Percentiles rank a stretch among this genome's conserved stretches.
These are phyloP conservation scores for Prolemur simus DNA, from an alignment of 2,113 vertebrate genomes.

Conservation along the genomic window DNA sequence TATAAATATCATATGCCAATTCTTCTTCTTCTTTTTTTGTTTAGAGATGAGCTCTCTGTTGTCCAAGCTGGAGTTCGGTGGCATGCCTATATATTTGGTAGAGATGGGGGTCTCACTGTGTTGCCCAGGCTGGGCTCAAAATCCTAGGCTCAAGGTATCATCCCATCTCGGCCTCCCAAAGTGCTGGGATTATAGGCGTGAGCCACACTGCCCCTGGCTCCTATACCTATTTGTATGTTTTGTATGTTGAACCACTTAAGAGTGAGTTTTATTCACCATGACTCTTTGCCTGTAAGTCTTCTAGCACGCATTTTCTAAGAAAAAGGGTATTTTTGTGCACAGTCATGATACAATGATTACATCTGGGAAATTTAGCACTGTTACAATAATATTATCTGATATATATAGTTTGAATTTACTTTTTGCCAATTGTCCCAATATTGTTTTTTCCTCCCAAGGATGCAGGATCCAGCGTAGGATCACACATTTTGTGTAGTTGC, in stretches of 20 bases:
- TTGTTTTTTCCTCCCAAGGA: not conserved
- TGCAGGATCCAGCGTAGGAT: not conserved
- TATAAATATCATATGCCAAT: not conserved
- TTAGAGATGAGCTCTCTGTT: too few species aligned
- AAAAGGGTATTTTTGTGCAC: not conserved
- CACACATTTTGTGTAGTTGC: not conserved
- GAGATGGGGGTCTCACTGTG: too few species aligned
- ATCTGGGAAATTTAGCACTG: not conserved
- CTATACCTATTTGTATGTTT: not conserved
- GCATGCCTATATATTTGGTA: too few species aligned
- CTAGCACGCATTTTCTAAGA: not conserved
- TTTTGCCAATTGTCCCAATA: not conserved
- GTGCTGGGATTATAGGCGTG: too few species aligned
- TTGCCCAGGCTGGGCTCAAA: too few species aligned
- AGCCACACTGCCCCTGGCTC: too few species aligned
- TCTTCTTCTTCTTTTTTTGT: not conserved
- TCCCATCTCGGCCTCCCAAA: too few species aligned
- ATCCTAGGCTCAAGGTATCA: too few species aligned
- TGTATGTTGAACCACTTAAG: not conserved
- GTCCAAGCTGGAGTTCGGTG: too few species aligned
- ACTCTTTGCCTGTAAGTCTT: not conserved
- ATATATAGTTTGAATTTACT: not conserved
- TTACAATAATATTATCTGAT: not conserved
- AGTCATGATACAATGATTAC: not conserved
- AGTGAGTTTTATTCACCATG: not conserved